Evolutionary conservation across 2,797 vertebrate genomes (phyloP), one percentile per base, ranked within the genome.

Genomic region (Hylomyscus alleni): DNA sequence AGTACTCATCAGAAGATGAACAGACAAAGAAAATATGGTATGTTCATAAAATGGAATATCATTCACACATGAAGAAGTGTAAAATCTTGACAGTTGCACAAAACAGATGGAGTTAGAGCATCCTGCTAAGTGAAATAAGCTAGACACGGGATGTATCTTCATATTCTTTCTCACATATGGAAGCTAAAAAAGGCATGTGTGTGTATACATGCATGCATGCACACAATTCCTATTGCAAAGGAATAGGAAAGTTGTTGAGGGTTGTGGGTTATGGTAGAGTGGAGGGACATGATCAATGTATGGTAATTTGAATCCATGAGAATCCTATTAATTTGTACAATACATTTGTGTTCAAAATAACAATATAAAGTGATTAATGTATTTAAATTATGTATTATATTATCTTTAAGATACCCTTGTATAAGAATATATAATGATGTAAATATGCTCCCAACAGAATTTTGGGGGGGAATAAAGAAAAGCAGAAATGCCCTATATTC

Each of bases 301-400:
- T n/a, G n/a, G n/a, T n/a, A n/a, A n/a, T n/a, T n/a, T n/a, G n/a
- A n/a, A n/a, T n/a, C n/a, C 31, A 22, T 67, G 44, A n/a, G 44
- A 65, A n/a, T 67, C 83, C 62, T 47, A 26, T 26, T 37, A 10
- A 54, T 54, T 26, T 54, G 13, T 54, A 72, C 31, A 72, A n/a
- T 80, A 31, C 31, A 81, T 80, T 37, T 29, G 11, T 40, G 31
- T 65, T 50, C 11, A 83, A 83, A 83, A 72, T 34, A 81, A 54
- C 60, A 67, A 69, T 44, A 83, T 82, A 91, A 92, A 67, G 84
- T 31, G 54, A 11, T 5, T 56, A 37, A 9, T 78, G 52, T 4
- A 86, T 86, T 85, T 29, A 84, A 56, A 95, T 58, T n/a, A 85
- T 37, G 44, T 37, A 67, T 77, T 95, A 72, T 54, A 6, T 31